These are phyloP conservation scores for Acrobasis consociella DNA, from an alignment of 2,888 invertebrate genomes.

Conservation along the genomic window DNA sequence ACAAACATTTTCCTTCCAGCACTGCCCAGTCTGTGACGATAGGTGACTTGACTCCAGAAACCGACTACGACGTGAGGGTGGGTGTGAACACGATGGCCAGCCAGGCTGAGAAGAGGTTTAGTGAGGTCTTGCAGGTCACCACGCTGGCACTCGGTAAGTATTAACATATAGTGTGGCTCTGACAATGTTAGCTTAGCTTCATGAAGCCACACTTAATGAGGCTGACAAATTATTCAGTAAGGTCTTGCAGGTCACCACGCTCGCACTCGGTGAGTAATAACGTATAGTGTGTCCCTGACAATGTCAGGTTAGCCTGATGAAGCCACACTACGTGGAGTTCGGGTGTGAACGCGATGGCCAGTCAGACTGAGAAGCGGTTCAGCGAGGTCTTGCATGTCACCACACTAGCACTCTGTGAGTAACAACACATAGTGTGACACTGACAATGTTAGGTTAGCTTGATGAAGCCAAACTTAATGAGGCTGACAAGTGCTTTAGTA, in stretches of 20 bases:
- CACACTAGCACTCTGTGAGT: too few species aligned
- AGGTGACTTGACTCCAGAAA: constrained; percentile 84
- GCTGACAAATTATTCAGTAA: constrained; percentile 80
- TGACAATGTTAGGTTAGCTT: too few species aligned
- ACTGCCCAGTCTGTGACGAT: constrained; percentile 68
- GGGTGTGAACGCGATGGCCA: constrained; percentile 76
- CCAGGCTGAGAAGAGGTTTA: constrained; percentile 76
- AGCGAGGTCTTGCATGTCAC: constrained; percentile 82
- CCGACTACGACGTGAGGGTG: constrained; percentile 87
- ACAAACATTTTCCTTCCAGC: neutral
- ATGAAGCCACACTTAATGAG: constrained; percentile 82
- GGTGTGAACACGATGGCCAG: constrained; percentile 77
- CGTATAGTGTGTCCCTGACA: neutral
- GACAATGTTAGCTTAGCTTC: neutral
- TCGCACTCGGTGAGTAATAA: constrained; percentile 82
- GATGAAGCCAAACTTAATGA: too few species aligned
- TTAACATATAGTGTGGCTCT: neutral
- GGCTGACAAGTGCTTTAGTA: too few species aligned
- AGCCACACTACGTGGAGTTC: constrained; percentile 87
- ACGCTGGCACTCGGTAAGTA: constrained; percentile 85
- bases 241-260: constrained; percentile 83
- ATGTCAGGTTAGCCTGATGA: neutral
- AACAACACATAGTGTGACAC: too few species aligned
- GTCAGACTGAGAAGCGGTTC: constrained; percentile 72
- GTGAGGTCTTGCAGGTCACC: constrained; percentile 80